Evolutionary conservation across 2,113 vertebrate species (phyloP), one percentile per base, ranked within the genome.

Genomic region (Chascanopsetta lugubris): DNA sequence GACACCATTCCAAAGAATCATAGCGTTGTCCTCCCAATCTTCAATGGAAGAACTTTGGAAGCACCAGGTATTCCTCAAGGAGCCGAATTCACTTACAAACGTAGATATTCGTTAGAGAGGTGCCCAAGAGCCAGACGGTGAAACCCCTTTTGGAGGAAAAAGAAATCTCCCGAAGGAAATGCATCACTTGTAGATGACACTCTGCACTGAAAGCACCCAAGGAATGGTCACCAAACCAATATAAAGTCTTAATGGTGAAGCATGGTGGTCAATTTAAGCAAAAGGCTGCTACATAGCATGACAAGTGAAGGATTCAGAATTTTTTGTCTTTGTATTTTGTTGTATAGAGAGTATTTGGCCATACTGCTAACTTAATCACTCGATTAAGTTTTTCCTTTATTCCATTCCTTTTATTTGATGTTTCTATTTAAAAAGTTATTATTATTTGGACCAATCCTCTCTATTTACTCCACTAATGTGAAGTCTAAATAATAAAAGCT

Each of bases 401-500:
- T 42, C n/a, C 15, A 7, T 42, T 42, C 17, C 6, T 42, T n/a
- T 12, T 22, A 4, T 4, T 20, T 45, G 9, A 46, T 12, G 21
- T 26, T 42, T 42, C 38, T 42, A n/a, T 42, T 42, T 42, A 17
- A 45, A 9, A 15, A 15, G 12, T 8, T 13, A 38, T 36, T n/a
- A 4, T 30, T 38, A 3, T 40, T 57, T 46, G 11, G 48, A 24
- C 53, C n/a, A 25, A 18, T 50, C 21, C 21, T 67, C 65, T 68
- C 63, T 70, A 47, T 34, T 76, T 82, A 21, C 9, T 8, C 18
- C n/a, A 65, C 82, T 62, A 65, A 8, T 83, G 30, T 67, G 48
- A 63, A 82, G 62, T 79, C 10, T 25, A 69, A 45, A 71, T 61
- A 38, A 59, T 61, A 67, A 65, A 57, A 64, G 24, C 46, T 78